Evolutionary conservation across 2,797 vertebrate species (phyloP).

Genomic region (Microcaecilia unicolor): DNA sequence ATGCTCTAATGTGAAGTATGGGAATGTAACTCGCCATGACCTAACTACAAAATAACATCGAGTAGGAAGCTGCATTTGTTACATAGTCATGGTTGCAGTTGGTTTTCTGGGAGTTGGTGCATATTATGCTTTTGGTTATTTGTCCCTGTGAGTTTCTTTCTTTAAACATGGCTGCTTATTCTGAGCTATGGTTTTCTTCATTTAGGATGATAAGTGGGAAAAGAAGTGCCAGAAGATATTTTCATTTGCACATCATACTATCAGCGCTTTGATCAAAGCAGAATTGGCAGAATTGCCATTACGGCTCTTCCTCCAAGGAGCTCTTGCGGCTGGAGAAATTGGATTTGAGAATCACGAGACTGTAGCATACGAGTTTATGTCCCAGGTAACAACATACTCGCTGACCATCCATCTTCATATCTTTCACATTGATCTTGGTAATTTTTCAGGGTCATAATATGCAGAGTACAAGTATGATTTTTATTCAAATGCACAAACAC

Average conservation of each 20-base stretch:
- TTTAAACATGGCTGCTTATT: neutral
- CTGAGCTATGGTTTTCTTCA: neutral
- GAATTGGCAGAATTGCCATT: slow-evolving; percentile 91
- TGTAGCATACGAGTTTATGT: slow-evolving; percentile 97
- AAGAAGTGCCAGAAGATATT: slow-evolving; percentile 99
- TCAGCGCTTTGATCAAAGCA: slow-evolving; percentile 94
- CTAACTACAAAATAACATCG: too few species aligned
- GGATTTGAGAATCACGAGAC: slow-evolving; percentile 97
- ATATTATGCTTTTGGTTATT: neutral
- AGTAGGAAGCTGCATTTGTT: too few species aligned
- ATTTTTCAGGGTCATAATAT: too few species aligned
- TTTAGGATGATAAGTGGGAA: slow-evolving; percentile 96
- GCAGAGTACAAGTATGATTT: too few species aligned
- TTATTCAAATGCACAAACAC: too few species aligned
- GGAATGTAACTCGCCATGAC: too few species aligned
- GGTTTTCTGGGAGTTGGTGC: neutral
- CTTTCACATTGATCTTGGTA: neutral
- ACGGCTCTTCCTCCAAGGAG: slow-evolving; percentile 92
- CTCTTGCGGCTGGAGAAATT: slow-evolving; percentile 88
- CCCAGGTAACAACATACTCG: slow-evolving; percentile 67
- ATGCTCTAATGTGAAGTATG: too few species aligned
- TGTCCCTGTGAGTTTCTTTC: neutral
- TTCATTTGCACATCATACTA: slow-evolving; percentile 95
- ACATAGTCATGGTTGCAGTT: too few species aligned
- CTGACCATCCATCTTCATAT: neutral